Evolutionary conservation across 2,888 invertebrate genomes (phyloP), one percentile per base, ranked within the genome.

Genomic region (Norana najaformis): DNA sequence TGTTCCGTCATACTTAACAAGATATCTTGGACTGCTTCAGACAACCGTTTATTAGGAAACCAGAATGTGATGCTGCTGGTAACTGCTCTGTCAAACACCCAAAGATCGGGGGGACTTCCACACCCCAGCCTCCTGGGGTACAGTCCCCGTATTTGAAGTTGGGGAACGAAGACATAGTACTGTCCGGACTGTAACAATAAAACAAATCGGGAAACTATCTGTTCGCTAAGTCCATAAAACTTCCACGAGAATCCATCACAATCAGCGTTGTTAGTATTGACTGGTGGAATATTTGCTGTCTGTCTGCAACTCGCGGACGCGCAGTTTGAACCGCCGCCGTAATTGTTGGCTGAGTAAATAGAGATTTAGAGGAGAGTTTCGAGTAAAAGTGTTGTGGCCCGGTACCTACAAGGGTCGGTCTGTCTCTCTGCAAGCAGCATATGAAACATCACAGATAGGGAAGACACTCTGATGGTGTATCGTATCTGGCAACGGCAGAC

Each of bases 331-430:
- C 30, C 6, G n/a, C 30, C 6, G n/a, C 69, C 2, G 69, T 69
- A 69, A 69, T 69, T 69, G 69, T 69, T 69, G 69, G 30, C 69
- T 69, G n/a, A n/a, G n/a, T n/a, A 69, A 69, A 69, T n/a, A 69
- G 11, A 30, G 69, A n/a, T 2, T 69, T 30, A 69, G 69, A n/a
- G 69, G 69, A 69, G 69, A n/a, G 30, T 69, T n/a, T 8, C 69
- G 69, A n/a, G n/a, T 13, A 1, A 8, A 8, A n/a, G 69, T 69
- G 47, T 69, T 69, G 69, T 13, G 0, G 69, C 69, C n/a, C 2
- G 30, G 69, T 69, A 69, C 69, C n/a, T 8, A 69, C 69, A 69
- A 69, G 30, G 69, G n/a, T 69, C n/a, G 69, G 69, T n/a, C 13
- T n/a, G n/a, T n/a, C 69, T 69, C 23, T 53, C 30, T 53, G 53